Evolutionary conservation across 2,797 vertebrate species (phyloP), one percentile per base, ranked within the genome.

Genomic region (Sparus aurata): DNA sequence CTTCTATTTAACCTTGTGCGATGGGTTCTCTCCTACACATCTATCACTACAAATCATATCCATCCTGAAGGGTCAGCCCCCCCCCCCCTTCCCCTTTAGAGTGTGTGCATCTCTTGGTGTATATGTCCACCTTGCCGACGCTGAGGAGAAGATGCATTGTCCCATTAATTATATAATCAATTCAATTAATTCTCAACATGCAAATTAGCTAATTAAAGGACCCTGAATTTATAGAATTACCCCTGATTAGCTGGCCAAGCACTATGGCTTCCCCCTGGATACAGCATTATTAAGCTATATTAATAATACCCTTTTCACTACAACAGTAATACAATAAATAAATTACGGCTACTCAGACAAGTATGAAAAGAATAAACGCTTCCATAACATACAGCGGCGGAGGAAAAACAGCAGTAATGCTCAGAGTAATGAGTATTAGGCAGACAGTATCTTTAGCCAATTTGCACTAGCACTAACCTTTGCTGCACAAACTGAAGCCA

Each of bases 181-280:
- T 94, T 92, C 93, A 88, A 94, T 95, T 93, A 92, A 95, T 94
- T 95, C 86, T 85, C 79, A 90, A 95, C 95, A 95, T 95, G 94
- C 87, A 94, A 95, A 95, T 95, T 68, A 94, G 88, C 85, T 94
- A 85, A 95, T 95, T 95, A 95, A 93, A 93, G 92, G 87, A 94
- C 86, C 91, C 25, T 88, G 86, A 94, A 95, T 77, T 94, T 94
- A 94, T 93, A 94, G 93, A 96, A 95, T 95, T 94, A 93, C 80
- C 82, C 88, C 87, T 93, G 91, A 95, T 94, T 94, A 95, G 94
- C 92, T 94, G 90, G 89, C 92, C 86, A 92, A 94, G 91, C 91
- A 91, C 74, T 87, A 91, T 85, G 60, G 46, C 64, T 84, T 86
- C 84, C 85, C 91, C 82, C 75, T 91, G 82, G 85, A 89, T 90